phyloP scores from a whole-genome alignment of 2,888 invertebrate species.

The Timema podura region DNA sequence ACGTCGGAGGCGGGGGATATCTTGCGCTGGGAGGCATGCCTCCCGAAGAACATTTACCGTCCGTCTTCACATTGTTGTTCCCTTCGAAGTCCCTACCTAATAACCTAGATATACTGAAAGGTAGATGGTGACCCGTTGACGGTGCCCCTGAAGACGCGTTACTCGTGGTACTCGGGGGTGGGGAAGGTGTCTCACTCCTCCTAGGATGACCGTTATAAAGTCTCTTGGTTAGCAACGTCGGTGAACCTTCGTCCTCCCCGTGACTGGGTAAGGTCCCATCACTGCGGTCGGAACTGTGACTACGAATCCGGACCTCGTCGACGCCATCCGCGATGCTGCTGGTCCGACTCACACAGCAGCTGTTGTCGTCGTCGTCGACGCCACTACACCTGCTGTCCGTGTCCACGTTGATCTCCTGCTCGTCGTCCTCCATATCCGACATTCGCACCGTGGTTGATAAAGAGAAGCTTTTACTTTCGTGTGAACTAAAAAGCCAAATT shows the following conservation, averaged over 20 bases:
- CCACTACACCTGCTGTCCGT: conserved; percentile 62
- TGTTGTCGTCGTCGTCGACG: conserved; percentile 45
- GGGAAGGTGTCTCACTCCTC: conserved; percentile 32
- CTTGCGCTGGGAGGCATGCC: conserved; percentile 28
- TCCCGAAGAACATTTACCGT: conserved; percentile 27
- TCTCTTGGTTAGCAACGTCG: conserved; percentile 21
- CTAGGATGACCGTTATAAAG: conserved; percentile 47
- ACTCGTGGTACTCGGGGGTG: conserved; percentile 24
- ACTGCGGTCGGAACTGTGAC: conserved; percentile 11
- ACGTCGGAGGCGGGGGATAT: conserved; percentile 33
- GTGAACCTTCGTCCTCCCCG: conserved; percentile 16
- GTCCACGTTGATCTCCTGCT: conserved; percentile 62
- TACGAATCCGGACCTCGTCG: conserved; percentile 19
- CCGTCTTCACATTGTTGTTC: conserved; percentile 45
- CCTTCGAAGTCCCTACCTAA: conserved; percentile 72
- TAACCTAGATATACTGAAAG: conserved; percentile 78
- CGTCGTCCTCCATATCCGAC: conserved; percentile 36
- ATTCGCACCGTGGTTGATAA: too few relatives aligned
- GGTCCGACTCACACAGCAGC: conserved; percentile 20
- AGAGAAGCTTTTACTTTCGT: too few relatives aligned
- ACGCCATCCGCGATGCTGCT: conserved; percentile 28
- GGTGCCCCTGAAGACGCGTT: conserved; percentile 19
- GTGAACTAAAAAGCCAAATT: too few relatives aligned
- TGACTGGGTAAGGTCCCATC: too few relatives aligned
- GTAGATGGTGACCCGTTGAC: conserved; percentile 47